Conservation (phyloP, 2,797 vertebrate species). For the Leptatherina wallacei region DNA sequence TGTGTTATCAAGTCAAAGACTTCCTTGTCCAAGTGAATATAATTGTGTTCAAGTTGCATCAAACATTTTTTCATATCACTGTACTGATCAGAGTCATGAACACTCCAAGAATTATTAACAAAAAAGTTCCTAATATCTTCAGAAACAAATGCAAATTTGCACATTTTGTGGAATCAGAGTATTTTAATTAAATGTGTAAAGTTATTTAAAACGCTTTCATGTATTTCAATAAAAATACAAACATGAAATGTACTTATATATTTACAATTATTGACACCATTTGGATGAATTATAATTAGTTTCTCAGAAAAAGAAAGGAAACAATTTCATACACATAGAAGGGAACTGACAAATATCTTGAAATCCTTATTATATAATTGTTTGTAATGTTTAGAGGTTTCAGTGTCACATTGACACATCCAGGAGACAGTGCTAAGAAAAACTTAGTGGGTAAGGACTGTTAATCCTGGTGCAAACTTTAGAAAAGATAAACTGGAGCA, state of each 20-base stretch:
- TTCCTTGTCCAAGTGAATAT: constrained; percentile 12
- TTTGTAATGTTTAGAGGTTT: not conserved
- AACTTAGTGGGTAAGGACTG: not conserved
- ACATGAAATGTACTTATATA: not conserved
- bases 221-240: not conserved
- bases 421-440: not conserved
- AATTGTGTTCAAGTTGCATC: constrained; percentile 17
- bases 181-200: not conserved
- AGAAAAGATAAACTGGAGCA: not conserved
- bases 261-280: not conserved
- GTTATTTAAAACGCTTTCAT: not conserved
- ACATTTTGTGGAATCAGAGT: not conserved
- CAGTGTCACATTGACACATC: not conserved
- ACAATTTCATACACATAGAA: not conserved
- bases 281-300: not conserved
- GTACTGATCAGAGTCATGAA: not conserved
- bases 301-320: not conserved
- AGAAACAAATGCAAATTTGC: not conserved
- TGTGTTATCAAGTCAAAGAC: not conserved
- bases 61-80: constrained; percentile 10
- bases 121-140: not conserved
- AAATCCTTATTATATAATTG: too few species aligned
- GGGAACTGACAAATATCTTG: not conserved
- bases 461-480: not conserved
- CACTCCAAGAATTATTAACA: not conserved